A percentile compares a stretch with the other conserved stretches of the same genome.
phyloP scores from a whole-genome alignment of 1,140 invertebrate genomes.

The Cydia strobilella region DNA sequence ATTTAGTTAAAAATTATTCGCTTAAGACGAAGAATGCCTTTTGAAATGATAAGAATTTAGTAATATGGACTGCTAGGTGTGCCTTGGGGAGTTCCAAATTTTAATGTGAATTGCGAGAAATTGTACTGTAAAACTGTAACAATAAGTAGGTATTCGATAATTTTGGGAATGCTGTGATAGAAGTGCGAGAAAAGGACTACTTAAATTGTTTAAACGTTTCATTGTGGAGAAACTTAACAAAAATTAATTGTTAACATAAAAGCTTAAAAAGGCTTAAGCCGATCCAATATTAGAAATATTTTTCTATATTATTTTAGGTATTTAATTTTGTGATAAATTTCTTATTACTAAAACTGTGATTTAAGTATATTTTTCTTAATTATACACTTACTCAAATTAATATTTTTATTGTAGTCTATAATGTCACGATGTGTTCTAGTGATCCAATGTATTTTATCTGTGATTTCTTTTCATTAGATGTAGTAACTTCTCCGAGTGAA shows the following conservation, averaged over 20 bases:
- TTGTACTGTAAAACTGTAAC: neutral
- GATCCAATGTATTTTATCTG: constrained; percentile 66
- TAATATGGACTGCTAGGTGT: constrained; percentile 55
- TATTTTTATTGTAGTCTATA: constrained; percentile 36
- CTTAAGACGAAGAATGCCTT: neutral
- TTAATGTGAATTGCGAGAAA: constrained; percentile 29
- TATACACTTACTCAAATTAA: constrained; percentile 47
- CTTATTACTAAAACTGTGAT: constrained; percentile 61
- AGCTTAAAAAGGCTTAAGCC: constrained; percentile 46
- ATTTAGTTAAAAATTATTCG: neutral
- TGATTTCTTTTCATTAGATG: constrained; percentile 69
- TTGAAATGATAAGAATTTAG: neutral
- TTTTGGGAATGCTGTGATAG: constrained; percentile 61
- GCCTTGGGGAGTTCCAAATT: constrained; percentile 56
- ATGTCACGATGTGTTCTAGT: constrained; percentile 40
- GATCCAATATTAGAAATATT: constrained; percentile 2
- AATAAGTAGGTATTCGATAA: constrained; percentile 11
- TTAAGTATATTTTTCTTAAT: constrained; percentile 55
- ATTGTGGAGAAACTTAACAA: constrained; percentile 27
- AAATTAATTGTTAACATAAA: constrained; percentile 41
- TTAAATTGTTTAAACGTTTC: constrained; percentile 30
- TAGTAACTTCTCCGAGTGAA: constrained; percentile 56
- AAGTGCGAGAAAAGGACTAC: constrained; percentile 40
- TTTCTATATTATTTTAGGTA: constrained; percentile 22
- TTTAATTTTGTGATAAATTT: constrained; percentile 52